phyloP scores from a whole-genome alignment of 2,888 invertebrate species.

The Dryobota labecula region DNA sequence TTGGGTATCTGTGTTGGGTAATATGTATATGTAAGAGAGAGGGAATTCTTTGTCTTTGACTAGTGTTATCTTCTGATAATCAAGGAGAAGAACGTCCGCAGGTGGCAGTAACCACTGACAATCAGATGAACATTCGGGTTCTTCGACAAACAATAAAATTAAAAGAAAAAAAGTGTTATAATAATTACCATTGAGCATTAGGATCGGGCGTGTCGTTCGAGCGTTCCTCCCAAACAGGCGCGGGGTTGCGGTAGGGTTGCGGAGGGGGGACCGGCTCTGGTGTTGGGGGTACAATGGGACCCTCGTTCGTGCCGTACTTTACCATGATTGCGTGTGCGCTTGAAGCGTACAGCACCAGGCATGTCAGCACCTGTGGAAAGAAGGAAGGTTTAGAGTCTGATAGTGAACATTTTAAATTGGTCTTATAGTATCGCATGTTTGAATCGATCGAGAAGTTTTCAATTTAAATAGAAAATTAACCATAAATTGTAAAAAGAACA shows the following conservation, averaged over 20 bases:
- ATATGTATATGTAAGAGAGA: too few relatives aligned
- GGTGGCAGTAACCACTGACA: not conserved
- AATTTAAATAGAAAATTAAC: not conserved
- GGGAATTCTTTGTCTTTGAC: too few relatives aligned
- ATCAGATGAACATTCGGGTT: not conserved
- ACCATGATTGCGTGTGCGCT: slow-evolving; percentile 91
- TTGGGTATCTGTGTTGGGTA: too few relatives aligned
- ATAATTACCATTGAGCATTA: slow-evolving; percentile 90
- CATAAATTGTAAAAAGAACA: not conserved
- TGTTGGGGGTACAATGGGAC: slow-evolving; percentile 91
- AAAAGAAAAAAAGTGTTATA: not conserved
- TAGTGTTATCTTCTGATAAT: not conserved
- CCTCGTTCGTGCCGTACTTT: slow-evolving; percentile 91
- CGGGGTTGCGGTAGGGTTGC: slow-evolving; percentile 90
- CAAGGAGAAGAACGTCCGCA: not conserved
- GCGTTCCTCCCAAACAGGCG: slow-evolving; percentile 92
- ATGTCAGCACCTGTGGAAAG: slow-evolving; percentile 80
- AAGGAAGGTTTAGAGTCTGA: not conserved
- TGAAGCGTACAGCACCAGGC: slow-evolving; percentile 85
- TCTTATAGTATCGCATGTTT: not conserved
- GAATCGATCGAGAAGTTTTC: too few relatives aligned
- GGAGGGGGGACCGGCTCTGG: slow-evolving; percentile 86
- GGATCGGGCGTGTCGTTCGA: slow-evolving; percentile 91
- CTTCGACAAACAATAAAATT: not conserved
- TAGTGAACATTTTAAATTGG: not conserved